Evolutionary conservation across 1,140 invertebrate species (phyloP).

Genomic region (Pomacea maculata): DNA sequence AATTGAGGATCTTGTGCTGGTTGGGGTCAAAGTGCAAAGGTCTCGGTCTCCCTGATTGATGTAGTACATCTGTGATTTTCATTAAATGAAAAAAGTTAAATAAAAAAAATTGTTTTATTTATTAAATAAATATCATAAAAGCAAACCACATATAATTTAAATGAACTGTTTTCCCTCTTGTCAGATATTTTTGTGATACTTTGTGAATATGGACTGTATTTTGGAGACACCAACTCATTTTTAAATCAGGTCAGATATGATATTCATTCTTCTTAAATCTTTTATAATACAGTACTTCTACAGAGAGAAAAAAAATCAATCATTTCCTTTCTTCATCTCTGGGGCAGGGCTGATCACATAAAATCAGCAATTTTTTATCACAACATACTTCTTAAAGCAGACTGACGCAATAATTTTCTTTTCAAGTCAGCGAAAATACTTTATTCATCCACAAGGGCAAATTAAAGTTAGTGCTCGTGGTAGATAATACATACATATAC

Average conservation of each 20-base stretch:
- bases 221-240: too few species aligned
- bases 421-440: background rate
- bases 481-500: too few species aligned
- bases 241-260: too few species aligned
- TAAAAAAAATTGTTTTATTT: background rate
- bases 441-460: too few species aligned
- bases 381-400: background rate
- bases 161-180: background rate
- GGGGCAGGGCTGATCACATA: background rate
- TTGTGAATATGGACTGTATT: too few species aligned
- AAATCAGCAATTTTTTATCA: background rate
- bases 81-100: background rate
- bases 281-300: background rate
- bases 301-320: background rate
- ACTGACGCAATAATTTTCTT: background rate
- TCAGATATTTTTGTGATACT: background rate
- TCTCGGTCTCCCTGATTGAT: conserved; percentile 42
- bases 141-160: background rate
- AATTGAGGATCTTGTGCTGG: conserved; percentile 59
- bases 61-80: conserved; percentile 42
- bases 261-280: too few species aligned
- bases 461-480: too few species aligned
- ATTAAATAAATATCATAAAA: background rate
- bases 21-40: conserved; percentile 56
- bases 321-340: background rate